Conservation (phyloP, 2,888 invertebrate species). For the Sinhomidia bicolor region DNA sequence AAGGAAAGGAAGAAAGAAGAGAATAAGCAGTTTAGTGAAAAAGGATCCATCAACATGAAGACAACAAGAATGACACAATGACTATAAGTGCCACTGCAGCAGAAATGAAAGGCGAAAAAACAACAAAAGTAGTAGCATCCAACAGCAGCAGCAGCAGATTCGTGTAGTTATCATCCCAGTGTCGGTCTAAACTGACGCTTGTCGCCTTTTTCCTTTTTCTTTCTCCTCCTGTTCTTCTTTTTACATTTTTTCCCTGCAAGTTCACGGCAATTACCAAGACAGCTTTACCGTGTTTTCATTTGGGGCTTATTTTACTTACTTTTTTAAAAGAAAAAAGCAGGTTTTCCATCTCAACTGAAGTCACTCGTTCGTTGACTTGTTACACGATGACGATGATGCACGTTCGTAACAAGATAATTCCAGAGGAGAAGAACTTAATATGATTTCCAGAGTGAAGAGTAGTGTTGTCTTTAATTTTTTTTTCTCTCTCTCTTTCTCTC, state of each 20-base stretch:
- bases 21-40: constrained; percentile 35
- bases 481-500: no score
- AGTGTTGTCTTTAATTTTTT: constrained; percentile 56
- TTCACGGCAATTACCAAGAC: constrained; percentile 3
- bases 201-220: neutral
- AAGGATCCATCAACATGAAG: constrained; percentile 43
- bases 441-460: constrained; percentile 43
- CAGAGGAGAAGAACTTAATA: constrained; percentile 45
- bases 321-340: neutral
- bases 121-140: neutral
- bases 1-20: neutral
- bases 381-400: neutral
- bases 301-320: neutral
- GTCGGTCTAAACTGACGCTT: neutral
- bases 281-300: constrained; percentile 16
- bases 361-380: constrained; percentile 38
- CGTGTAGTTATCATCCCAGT: neutral
- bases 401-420: constrained; percentile 59
- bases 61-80: constrained; percentile 1
- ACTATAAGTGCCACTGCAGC: constrained; percentile 20
- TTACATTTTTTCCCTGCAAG: neutral
- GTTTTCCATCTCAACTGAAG: neutral
- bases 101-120: constrained; percentile 2
- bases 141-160: neutral
- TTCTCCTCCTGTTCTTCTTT: neutral